Percentiles rank a stretch among this genome's conserved stretches.
Evolutionary conservation across 2,888 invertebrate species (phyloP).

Genomic region (Pollenia labialis): DNA sequence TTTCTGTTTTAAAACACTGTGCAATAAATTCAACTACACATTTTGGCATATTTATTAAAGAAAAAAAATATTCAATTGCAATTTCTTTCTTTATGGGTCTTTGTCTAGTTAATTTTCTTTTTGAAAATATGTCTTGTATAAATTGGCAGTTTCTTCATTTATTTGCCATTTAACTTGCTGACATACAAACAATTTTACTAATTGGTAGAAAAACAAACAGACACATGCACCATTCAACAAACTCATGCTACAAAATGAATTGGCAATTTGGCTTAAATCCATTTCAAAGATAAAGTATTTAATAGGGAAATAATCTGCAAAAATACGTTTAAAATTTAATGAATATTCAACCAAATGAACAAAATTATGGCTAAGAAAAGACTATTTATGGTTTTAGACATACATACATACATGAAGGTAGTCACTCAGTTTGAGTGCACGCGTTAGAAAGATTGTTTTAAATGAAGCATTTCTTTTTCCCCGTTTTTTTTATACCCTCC

Average conservation of each 20-base stretch:
- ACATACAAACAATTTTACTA: slow-evolving; percentile 70
- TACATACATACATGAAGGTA: slow-evolving; percentile 33
- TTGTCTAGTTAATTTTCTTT: slow-evolving; percentile 31
- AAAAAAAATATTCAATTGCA: slow-evolving; percentile 12
- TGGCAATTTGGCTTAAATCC: slow-evolving; percentile 66
- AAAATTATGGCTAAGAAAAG: slow-evolving; percentile 31
- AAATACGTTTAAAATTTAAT: slow-evolving; percentile 47
- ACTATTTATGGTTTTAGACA: slow-evolving; percentile 50
- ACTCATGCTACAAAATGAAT: background rate
- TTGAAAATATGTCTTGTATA: slow-evolving; percentile 65
- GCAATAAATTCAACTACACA: slow-evolving; percentile 7
- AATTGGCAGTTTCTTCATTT: slow-evolving; percentile 72
- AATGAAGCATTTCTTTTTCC: slow-evolving; percentile 50
- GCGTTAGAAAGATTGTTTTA: slow-evolving; percentile 46
- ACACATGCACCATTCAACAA: background rate
- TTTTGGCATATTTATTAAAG: background rate
- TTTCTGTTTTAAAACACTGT: slow-evolving; percentile 34
- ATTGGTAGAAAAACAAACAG: slow-evolving; percentile 57
- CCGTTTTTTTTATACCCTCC: too few species aligned
- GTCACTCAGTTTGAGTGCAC: slow-evolving; percentile 46
- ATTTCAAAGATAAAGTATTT: slow-evolving; percentile 65
- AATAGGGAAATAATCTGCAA: slow-evolving; percentile 68
- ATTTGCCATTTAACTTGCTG: slow-evolving; percentile 56
- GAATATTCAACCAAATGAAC: slow-evolving; percentile 22
- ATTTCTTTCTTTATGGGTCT: slow-evolving; percentile 44